Evolutionary conservation across 2,113 vertebrate species (phyloP), one percentile per base, ranked within the genome.

Genomic region (Nycticebus coucang): DNA sequence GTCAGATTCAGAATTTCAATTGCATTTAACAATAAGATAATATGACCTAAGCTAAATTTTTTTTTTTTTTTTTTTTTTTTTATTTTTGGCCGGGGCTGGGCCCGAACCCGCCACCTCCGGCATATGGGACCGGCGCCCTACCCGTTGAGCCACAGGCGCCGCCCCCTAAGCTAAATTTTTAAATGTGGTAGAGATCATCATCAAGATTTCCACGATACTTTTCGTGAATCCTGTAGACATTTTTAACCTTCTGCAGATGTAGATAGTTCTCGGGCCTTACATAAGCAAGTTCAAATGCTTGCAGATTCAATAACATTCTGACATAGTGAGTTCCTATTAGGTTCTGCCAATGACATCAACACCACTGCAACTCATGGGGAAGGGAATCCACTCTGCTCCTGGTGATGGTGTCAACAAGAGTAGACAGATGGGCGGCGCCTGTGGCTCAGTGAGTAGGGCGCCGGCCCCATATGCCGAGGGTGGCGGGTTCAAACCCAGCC

Each of bases 371-470:
- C 35, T 8, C 22, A 28, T 24, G 22, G 55, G 13, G 28, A 22
- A 88, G 80, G 82, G 26, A 94, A 87, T 57, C 66, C 17, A 90
- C 53, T 62, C 50, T 93, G 59, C 35, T 86, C 45, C 62, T 81
- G 72, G 60, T 64, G 24, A 93, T 14, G 4, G 30, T 77, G 68
- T 35, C 15, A 71, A 60, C 37, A 90, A 72, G 6, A 68, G 19
- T 68, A 37, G n/a, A 77, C 12, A 93, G 19, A 12, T 59, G n/a
- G n/a, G n/a, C n/a, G n/a, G n/a, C n/a, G n/a, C n/a, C n/a, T n/a
- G n/a, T n/a, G n/a, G n/a, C n/a, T n/a, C n/a, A n/a, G n/a, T n/a
- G n/a, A n/a, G n/a, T n/a, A n/a, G n/a, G n/a, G n/a, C n/a, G n/a
- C n/a, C n/a, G n/a, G n/a, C n/a, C n/a, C n/a, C n/a, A n/a, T n/a